Percentiles rank a stretch among this genome's conserved stretches.
phyloP scores from a whole-genome alignment of 35 echinoderm and acorn worm genomes.

The Strongylocentrotus purpuratus region DNA sequence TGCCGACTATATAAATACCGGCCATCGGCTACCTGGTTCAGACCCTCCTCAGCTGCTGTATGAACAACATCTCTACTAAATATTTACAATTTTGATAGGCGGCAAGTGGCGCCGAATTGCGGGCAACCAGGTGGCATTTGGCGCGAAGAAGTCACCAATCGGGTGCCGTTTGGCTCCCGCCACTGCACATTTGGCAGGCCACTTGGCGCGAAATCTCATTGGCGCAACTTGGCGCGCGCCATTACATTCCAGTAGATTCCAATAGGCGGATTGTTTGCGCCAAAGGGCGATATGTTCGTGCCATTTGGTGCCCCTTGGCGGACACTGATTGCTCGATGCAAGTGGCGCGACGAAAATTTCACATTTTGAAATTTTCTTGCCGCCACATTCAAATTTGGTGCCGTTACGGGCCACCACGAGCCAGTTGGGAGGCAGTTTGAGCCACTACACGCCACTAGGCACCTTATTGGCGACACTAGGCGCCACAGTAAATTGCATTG shows the following conservation, averaged over 20 bases:
- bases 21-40: too few relatives aligned
- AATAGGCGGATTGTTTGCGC: constrained; percentile 53
- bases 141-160: too few relatives aligned
- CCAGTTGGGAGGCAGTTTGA: constrained; percentile 53
- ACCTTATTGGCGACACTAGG: constrained; percentile 55
- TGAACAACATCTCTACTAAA: too few relatives aligned
- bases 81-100: too few relatives aligned
- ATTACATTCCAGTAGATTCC: constrained; percentile 46
- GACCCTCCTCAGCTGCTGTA: too few relatives aligned
- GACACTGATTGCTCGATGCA: too few relatives aligned
- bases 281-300: constrained; percentile 36
- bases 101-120: too few relatives aligned
- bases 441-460: constrained; percentile 53
- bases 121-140: too few relatives aligned
- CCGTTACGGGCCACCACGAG: constrained; percentile 1
- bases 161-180: too few relatives aligned
- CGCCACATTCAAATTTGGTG: not conserved
- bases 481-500: constrained; percentile 52
- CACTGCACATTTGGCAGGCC: too few relatives aligned
- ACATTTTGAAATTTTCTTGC: too few relatives aligned
- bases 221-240: constrained; percentile 25
- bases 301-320: constrained; percentile 1
- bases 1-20: constrained; percentile 31
- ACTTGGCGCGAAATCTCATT: constrained; percentile 26
- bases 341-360: too few relatives aligned